Evolutionary conservation across 2,113 vertebrate species (phyloP), one percentile per base, ranked within the genome.

Genomic region (Crocuta crocuta): DNA sequence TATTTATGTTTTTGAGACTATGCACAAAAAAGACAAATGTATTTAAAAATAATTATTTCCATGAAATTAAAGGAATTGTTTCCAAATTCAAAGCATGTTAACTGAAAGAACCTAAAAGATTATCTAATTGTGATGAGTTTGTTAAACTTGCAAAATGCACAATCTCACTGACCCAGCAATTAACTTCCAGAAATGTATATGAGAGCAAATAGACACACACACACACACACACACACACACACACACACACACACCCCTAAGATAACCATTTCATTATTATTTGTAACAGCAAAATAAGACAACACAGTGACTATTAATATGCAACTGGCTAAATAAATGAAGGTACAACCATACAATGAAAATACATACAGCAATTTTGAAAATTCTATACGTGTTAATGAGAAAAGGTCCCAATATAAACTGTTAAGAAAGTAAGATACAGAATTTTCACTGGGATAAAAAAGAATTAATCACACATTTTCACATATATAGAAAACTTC

Each of bases 1-100:
- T 99, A 99, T 91, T 99, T 99, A 98, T 99, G 98, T 96, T 99
- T 99, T 97, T 99, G 98, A 70, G 99, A 99, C 99, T 99, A 97
- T 68, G 98, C 73, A 97, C n/a, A 98, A 98, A 92, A 71, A 96
- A 58, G 80, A 98, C 23, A 98, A 93, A 73, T 90, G 66, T 43
- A 97, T 58, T 98, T 96, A 93, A 1, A 53, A 39, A 97, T 73
- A 96, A 58, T 96, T 97, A 93, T 35, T 95, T 95, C 55, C 73
- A n/a, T 73, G 7, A 96, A 95, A 97, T 81, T 92, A 81, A 88
- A 93, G 58, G 85, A 24, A 89, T 23, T 95, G 35, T 88, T 91
- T 88, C n/a, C 73, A 97, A 97, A 96, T 50, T 95, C 24, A 65
- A 5, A 92, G 19, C 31, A 89, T 43, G 13, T 83, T 95, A 96